A percentile compares a stretch with the other conserved stretches of the same genome.
These are phyloP conservation scores for Solenopsis invicta DNA, from an alignment of 1,140 invertebrate species.

Conservation along the genomic window DNA sequence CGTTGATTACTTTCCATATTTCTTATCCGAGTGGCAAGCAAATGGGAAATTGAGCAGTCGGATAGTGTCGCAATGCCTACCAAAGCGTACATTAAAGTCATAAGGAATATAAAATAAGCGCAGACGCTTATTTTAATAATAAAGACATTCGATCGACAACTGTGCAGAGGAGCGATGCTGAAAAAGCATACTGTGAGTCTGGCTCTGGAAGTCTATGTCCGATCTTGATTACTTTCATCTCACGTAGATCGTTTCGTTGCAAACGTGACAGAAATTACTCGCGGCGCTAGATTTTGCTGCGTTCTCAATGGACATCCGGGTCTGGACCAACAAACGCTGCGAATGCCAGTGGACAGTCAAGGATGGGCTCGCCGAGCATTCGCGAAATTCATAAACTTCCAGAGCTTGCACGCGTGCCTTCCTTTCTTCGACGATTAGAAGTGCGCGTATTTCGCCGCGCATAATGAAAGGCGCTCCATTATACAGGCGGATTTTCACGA, in stretches of 20 bases:
- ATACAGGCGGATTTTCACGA: conserved; percentile 65
- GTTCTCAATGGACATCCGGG: conserved; percentile 62
- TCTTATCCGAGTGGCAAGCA: neutral
- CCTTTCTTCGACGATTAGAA: conserved; percentile 65
- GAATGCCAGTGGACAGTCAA: conserved; percentile 65
- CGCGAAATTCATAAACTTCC: conserved; percentile 82
- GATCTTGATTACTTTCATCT: conserved; percentile 74
- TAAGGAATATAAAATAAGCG: conserved; percentile 22
- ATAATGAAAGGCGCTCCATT: conserved; percentile 75
- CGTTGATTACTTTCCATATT: neutral
- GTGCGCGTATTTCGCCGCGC: conserved; percentile 45
- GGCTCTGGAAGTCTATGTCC: no score
- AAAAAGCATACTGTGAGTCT: conserved; percentile 52
- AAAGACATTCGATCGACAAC: conserved; percentile 62
- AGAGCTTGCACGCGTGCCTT: conserved; percentile 12
- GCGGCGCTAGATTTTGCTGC: conserved; percentile 64
- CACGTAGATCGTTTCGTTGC: conserved; percentile 74
- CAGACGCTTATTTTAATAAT: conserved; percentile 65
- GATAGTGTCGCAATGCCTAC: conserved; percentile 1
- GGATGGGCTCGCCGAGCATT: conserved; percentile 64
- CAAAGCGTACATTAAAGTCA: conserved; percentile 7
- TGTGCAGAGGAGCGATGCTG: neutral
- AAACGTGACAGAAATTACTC: conserved; percentile 73
- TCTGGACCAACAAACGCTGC: conserved; percentile 55
- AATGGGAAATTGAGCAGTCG: conserved; percentile 48